phyloP scores from a whole-genome alignment of 2,113 vertebrate species.

The Laticauda laticaudata region DNA sequence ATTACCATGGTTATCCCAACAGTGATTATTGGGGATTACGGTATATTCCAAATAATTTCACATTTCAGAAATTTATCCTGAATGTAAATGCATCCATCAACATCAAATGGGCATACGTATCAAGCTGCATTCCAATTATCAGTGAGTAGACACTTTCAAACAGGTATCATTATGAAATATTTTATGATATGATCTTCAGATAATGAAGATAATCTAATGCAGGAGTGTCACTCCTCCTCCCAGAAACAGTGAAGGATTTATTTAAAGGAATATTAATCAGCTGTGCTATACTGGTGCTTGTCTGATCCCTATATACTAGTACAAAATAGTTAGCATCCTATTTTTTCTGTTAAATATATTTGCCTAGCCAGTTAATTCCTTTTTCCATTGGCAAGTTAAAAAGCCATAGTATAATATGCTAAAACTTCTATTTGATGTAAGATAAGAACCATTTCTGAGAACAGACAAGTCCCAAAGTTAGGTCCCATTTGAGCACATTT shows the following conservation, averaged over 20 bases:
- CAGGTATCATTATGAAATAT: background rate
- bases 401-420: conserved; percentile 26
- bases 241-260: no score
- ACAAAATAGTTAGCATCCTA: background rate
- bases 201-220: no score
- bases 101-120: background rate
- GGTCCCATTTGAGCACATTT: conserved; percentile 56
- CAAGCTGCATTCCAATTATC: background rate
- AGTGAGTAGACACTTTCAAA: background rate
- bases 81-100: background rate
- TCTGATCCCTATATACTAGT: background rate
- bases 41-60: background rate
- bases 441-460: conserved; percentile 40
- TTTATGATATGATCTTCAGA: background rate
- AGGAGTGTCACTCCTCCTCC: no score
- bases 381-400: conserved; percentile 35
- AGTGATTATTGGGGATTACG: background rate
- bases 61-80: background rate
- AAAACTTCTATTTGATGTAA: conserved; percentile 42
- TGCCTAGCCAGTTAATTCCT: conserved; percentile 13
- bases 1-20: background rate
- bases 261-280: background rate
- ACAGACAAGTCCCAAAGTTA: conserved; percentile 47
- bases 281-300: background rate
- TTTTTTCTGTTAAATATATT: background rate